Base-by-base conservation (phyloP, 1,140 invertebrate genomes). In the Aphaenogaster rudis region DNA sequence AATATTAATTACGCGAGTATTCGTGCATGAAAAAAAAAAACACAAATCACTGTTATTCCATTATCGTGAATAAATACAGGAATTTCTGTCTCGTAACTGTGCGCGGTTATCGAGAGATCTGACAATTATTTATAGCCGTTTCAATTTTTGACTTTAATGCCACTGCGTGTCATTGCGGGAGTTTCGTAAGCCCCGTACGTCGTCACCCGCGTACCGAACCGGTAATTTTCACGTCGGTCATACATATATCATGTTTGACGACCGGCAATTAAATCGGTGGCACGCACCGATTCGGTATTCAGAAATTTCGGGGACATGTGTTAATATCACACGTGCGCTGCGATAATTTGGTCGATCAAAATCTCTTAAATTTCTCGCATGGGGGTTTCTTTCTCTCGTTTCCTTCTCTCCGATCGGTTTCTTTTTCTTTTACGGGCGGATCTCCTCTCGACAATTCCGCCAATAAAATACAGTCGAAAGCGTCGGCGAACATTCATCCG, bases 221-320 rank as follows among this genome's bases (percentile, higher is more conserved):
- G 33, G 28, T 54, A 80, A 80, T 80, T 67, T 39, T 54, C 33
- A 39, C 3, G 5, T 67, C 66, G 15, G 1, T 11, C 28, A 50
- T 33, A 28, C 9, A 3, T 80, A 39, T 54, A 28, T 45, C 78
- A 17, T 9, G n/a, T 13, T 7, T 3, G 36, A 66, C 61, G 45
- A 69, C 36, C 45, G 54, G 11, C 45, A 77, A 85, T 85, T 85
- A 77, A 85, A 77, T 85, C 28, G 13, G 13, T 39, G 11, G 45
- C n/a, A 42, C 7, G 71, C 45, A 13, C 21, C 36, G 3, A 13
- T 42, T 13, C 6, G 28, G 0, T 8, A n/a, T 76, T 66, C 57
- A 39, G 42, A 45, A 33, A 86, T 76, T 86, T 64, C 9, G 8
- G 11, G 17, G 36, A 76, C 72, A 77, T 21, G 78, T 54, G 67